A percentile compares a stretch with the other conserved stretches of the same genome.
These are phyloP conservation scores for Melinaea marsaeus DNA, from an alignment of 2,888 invertebrate genomes.

Conservation along the genomic window DNA sequence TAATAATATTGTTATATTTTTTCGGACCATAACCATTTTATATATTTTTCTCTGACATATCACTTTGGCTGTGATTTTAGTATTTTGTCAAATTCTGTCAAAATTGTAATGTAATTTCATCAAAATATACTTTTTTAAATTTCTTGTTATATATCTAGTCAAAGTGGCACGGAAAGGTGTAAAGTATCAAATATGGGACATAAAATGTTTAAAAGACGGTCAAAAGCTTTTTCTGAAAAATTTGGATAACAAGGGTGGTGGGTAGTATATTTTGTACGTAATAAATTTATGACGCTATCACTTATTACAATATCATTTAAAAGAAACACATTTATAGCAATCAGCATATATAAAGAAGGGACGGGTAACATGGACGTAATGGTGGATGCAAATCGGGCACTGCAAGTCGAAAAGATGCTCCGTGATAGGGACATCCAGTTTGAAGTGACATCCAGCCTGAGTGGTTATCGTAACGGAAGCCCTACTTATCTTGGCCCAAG, in stretches of 20 bases:
- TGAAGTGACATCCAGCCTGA: slow-evolving; percentile 44
- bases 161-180: slow-evolving; percentile 61
- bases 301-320: not conserved
- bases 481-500: slow-evolving; percentile 28
- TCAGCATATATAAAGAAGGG: slow-evolving; percentile 57
- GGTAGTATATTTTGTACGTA: slow-evolving; percentile 28
- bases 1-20: no score
- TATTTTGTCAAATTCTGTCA: no score
- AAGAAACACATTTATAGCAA: slow-evolving; percentile 48
- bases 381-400: slow-evolving; percentile 52
- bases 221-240: slow-evolving; percentile 62
- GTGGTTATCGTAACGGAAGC: slow-evolving; percentile 33
- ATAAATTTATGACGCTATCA: not conserved
- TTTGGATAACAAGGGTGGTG: slow-evolving; percentile 64
- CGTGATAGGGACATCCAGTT: slow-evolving; percentile 53
- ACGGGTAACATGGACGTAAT: slow-evolving; percentile 48
- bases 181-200: slow-evolving; percentile 67
- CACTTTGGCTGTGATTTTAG: no score
- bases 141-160: slow-evolving; percentile 8
- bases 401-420: slow-evolving; percentile 58
- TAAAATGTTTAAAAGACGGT: slow-evolving; percentile 63
- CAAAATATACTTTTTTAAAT: slow-evolving; percentile 19
- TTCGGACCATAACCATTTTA: no score
- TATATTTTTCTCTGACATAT: no score
- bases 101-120: no score